Conservation (phyloP, 2,797 vertebrate genomes). For the Sebastes nivosus region DNA sequence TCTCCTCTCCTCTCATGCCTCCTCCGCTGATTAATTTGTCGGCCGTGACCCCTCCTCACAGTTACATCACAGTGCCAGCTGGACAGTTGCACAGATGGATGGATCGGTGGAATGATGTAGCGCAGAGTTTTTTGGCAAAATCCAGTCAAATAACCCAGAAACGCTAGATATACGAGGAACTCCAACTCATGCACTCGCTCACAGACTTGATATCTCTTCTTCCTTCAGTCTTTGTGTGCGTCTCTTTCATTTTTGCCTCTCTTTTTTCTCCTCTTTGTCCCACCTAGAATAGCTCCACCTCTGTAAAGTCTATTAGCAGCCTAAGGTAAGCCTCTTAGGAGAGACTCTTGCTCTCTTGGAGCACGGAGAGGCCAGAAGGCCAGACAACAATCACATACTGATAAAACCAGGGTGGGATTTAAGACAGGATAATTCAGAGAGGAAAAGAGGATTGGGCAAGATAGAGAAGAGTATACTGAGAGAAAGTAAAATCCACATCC, state of each 20-base stretch:
- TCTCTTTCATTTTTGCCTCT: slow-evolving; percentile 13
- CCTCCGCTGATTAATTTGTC: slow-evolving; percentile 37
- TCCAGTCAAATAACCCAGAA: neutral
- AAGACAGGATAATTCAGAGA: slow-evolving; percentile 19
- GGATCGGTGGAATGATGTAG: slow-evolving; percentile 20
- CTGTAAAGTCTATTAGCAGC: slow-evolving; percentile 77
- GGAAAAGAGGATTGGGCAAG: slow-evolving; percentile 35
- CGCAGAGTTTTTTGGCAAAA: slow-evolving; percentile 1
- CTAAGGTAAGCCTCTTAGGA: slow-evolving; percentile 79
- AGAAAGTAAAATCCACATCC: slow-evolving; percentile 2
- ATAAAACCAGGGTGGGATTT: slow-evolving; percentile 45
- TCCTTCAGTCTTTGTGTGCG: neutral
- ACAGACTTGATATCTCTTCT: neutral
- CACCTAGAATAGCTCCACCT: slow-evolving; percentile 69
- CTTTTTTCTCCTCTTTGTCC: slow-evolving; percentile 53
- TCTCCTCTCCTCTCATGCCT: slow-evolving; percentile 21
- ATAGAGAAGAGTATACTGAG: slow-evolving; percentile 6
- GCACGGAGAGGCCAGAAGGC: slow-evolving; percentile 49
- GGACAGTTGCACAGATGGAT: slow-evolving; percentile 42
- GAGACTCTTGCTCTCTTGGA: slow-evolving; percentile 65
- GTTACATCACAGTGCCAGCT: slow-evolving; percentile 54
- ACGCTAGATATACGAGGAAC: neutral
- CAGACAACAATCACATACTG: slow-evolving; percentile 43
- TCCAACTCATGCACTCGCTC: neutral
- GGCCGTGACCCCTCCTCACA: slow-evolving; percentile 24